Evolutionary conservation across 2,888 invertebrate species (phyloP).

Genomic region (Lasioglossum pauxillum): DNA sequence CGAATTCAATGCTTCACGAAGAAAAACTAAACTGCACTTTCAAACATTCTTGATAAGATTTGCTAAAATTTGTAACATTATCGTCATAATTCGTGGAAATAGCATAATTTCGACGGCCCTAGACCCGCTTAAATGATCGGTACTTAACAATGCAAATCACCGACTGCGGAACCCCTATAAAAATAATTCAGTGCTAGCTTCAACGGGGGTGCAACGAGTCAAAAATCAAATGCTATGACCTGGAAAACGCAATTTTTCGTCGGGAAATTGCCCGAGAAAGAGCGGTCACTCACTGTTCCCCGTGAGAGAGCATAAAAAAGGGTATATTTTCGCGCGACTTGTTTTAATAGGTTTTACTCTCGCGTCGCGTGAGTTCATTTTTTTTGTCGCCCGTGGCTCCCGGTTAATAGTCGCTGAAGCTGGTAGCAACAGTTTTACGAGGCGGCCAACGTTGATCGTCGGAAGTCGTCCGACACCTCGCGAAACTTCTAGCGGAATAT

Average conservation of each 20-base stretch:
- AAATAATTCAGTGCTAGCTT: neutral
- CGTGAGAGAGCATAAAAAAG: neutral
- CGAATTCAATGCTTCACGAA: too few relatives aligned
- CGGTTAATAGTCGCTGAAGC: slow-evolving; percentile 42
- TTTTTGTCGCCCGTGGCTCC: neutral
- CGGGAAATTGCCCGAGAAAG: neutral
- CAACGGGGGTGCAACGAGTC: neutral
- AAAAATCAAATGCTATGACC: neutral
- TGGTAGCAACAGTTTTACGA: slow-evolving; percentile 36
- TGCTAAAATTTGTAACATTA: neutral
- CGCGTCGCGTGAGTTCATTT: neutral
- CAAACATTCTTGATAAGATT: neutral
- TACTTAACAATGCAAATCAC: neutral
- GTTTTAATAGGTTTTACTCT: slow-evolving; percentile 30
- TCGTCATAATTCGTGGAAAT: neutral
- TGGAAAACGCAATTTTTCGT: slow-evolving; percentile 6
- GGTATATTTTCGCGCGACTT: slow-evolving; percentile 18
- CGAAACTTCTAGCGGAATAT: slow-evolving; percentile 17
- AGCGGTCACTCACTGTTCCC: neutral
- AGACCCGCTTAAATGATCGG: neutral
- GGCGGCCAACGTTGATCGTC: slow-evolving; percentile 36
- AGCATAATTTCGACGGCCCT: neutral
- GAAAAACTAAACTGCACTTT: neutral
- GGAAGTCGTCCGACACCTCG: slow-evolving; percentile 33
- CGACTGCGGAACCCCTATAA: neutral